Conservation (phyloP, 2,113 vertebrate genomes). For the Tamias sibiricus region DNA sequence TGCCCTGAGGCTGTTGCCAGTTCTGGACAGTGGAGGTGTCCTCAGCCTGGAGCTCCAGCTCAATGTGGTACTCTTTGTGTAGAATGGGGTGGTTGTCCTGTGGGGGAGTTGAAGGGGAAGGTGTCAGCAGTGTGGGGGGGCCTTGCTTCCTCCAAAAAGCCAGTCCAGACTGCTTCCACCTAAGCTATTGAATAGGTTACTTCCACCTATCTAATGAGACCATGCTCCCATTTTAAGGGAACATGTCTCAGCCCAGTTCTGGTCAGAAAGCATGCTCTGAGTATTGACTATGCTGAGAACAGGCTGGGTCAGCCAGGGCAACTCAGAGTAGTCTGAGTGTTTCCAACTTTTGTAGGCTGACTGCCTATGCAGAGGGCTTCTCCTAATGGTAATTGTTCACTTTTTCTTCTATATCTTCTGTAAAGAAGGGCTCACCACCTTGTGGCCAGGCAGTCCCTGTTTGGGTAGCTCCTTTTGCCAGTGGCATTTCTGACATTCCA, state of each 20-base stretch:
- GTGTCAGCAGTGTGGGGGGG: background rate
- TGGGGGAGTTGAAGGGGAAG: background rate
- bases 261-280: background rate
- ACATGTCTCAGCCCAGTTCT: background rate
- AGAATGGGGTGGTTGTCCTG: background rate
- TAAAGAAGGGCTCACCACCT: background rate
- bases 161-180: background rate
- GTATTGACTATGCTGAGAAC: background rate
- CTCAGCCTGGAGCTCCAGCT: conserved; percentile 98
- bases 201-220: background rate
- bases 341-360: background rate
- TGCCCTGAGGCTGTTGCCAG: conserved; percentile 95
- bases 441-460: background rate
- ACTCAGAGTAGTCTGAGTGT: background rate
- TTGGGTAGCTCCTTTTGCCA: background rate
- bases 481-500: background rate
- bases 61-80: conserved; percentile 90
- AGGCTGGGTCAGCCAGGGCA: background rate
- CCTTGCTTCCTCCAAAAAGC: background rate
- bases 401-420: background rate
- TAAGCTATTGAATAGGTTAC: background rate
- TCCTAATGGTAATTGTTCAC: background rate
- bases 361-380: background rate
- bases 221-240: background rate
- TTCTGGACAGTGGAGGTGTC: conserved; percentile 97